These are phyloP conservation scores for Momotus momota DNA, from an alignment of 2,797 vertebrate genomes.

Conservation along the genomic window DNA sequence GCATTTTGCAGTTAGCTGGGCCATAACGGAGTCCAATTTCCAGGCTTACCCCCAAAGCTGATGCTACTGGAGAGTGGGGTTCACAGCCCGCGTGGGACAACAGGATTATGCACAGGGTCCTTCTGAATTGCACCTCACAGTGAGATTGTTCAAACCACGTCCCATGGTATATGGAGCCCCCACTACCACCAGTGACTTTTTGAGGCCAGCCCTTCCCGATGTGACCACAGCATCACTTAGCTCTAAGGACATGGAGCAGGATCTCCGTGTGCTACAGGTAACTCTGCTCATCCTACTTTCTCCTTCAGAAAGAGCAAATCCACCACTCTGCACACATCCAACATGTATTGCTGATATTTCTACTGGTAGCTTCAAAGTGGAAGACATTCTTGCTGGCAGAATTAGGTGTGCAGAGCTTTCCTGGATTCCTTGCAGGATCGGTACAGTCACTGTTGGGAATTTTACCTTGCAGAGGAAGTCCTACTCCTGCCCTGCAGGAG, in stretches of 20 bases:
- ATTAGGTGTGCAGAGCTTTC: background rate
- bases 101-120: background rate
- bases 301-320: background rate
- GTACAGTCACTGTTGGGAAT: background rate
- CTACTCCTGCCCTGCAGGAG: background rate
- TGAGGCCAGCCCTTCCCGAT: background rate
- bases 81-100: background rate
- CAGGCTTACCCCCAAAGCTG: background rate
- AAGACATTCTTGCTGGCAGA: background rate
- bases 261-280: background rate
- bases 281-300: background rate
- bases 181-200: background rate
- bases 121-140: background rate
- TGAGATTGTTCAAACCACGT: background rate
- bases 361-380: background rate
- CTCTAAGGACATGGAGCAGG: background rate
- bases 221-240: background rate
- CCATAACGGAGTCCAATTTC: background rate
- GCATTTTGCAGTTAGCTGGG: background rate
- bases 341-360: background rate
- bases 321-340: background rate
- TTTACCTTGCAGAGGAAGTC: background rate
- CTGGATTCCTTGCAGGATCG: background rate
- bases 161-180: background rate
- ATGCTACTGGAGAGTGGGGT: background rate